A percentile compares a stretch with the other conserved stretches of the same genome.
These are phyloP conservation scores for Macaria notata DNA, from an alignment of 2,888 invertebrate genomes.

Conservation along the genomic window DNA sequence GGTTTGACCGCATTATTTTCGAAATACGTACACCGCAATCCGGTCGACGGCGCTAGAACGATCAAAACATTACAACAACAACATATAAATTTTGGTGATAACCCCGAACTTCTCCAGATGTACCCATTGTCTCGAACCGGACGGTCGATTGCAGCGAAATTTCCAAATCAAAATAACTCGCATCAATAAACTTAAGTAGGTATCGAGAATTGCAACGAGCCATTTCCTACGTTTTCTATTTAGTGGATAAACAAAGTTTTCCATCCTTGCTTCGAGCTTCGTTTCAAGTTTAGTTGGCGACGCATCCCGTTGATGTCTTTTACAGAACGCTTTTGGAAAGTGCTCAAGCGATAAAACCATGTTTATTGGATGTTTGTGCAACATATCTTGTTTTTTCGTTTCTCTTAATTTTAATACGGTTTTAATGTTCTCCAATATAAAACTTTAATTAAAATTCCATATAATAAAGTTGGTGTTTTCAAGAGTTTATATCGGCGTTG, in stretches of 20 bases:
- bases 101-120: slow-evolving; percentile 45
- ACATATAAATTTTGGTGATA: slow-evolving; percentile 59
- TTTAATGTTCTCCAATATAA: slow-evolving; percentile 41
- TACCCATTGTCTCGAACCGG: slow-evolving; percentile 36
- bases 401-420: slow-evolving; percentile 52
- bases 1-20: slow-evolving; percentile 82
- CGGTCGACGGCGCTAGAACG: slow-evolving; percentile 74
- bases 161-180: slow-evolving; percentile 28
- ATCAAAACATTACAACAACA: slow-evolving; percentile 79
- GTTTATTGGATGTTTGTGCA: slow-evolving; percentile 57
- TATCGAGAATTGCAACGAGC: slow-evolving; percentile 14
- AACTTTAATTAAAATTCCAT: slow-evolving; percentile 36
- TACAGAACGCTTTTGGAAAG: slow-evolving; percentile 73
- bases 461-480: slow-evolving; percentile 29
- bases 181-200: slow-evolving; percentile 27
- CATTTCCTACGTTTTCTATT: slow-evolving; percentile 1
- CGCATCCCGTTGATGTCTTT: slow-evolving; percentile 77
- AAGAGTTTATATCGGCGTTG: slow-evolving; percentile 25
- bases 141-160: slow-evolving; percentile 30
- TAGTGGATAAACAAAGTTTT: background rate
- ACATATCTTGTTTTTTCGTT: slow-evolving; percentile 47
- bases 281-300: slow-evolving; percentile 14
- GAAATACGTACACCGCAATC: slow-evolving; percentile 79
- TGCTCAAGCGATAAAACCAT: slow-evolving; percentile 59
- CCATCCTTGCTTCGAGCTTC: background rate